Evolutionary conservation across 2,888 invertebrate species (phyloP), one percentile per base, ranked within the genome.

Genomic region (Eupithecia insigniata): DNA sequence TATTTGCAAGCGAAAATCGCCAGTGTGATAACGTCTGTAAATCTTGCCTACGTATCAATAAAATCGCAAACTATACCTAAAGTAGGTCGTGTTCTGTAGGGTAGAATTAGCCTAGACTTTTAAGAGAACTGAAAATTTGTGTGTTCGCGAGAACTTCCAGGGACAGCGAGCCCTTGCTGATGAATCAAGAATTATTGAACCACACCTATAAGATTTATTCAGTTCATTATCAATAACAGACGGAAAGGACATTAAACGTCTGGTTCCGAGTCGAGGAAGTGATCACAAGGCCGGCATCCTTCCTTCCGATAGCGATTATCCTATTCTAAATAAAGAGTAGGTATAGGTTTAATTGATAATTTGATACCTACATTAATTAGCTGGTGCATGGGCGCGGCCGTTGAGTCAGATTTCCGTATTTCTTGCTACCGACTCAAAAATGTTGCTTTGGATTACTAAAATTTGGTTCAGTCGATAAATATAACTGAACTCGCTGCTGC

Each of bases 221-320:
- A 43, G 43, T 43, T 43, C 16, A 39, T 39, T 22, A 64, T 26
- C 32, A 62, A 10, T 30, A 61, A 14, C 62, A 36, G 36, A 36
- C 64, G 26, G 36, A 64, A 64, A 64, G 64, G 64, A 39, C 64
- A 36, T 62, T 55, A 60, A 60, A 26, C 55, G 30, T 66, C 51
- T 55, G 26, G 84, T 87, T 89, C 87, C 87, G 58, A 87, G 85
- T 84, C 83, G 83, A 86, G 92, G 92, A 92, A 92, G 89, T 90
- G 64, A 75, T 66, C 67, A 80, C 91, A 89, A 92, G 92, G 91
- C 81, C 83, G 80, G 75, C 86, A 88, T 89, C 86, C 89, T 91
- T 90, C 88, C 92, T 92, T 92, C 92, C 92, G 90, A 79, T 82
- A 70, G 78, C 79, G 80, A 81, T 84, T 85, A 86, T 84, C 67